Conservation (phyloP, 2,888 invertebrate species). For the Aphodius sticticus region DNA sequence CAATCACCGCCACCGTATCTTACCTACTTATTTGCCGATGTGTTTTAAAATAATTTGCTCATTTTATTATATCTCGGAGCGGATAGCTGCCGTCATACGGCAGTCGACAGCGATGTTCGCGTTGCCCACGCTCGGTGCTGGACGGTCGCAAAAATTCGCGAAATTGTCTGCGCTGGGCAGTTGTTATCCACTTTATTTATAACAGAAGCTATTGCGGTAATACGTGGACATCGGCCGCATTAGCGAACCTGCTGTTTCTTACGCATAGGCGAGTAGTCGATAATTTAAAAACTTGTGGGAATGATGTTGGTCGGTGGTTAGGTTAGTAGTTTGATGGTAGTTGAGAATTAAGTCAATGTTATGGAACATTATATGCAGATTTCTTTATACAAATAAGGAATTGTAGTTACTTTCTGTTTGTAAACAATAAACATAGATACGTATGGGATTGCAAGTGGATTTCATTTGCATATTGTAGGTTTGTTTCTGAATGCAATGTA, state of each 20-base stretch:
- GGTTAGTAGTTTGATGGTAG: not conserved
- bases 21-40: constrained; percentile 15
- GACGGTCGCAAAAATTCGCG: constrained; percentile 15
- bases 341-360: not conserved
- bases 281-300: not conserved
- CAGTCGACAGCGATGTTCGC: constrained; percentile 17
- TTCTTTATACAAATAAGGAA: not conserved
- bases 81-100: not conserved
- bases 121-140: constrained; percentile 12
- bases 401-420: no score
- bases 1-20: constrained; percentile 16
- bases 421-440: no score
- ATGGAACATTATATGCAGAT: not conserved
- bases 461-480: no score
- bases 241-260: not conserved
- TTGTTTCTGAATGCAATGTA: no score
- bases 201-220: constrained; percentile 22
- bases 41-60: constrained; percentile 22
- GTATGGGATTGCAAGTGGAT: no score
- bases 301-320: not conserved
- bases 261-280: not conserved
- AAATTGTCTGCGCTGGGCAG: constrained; percentile 18
- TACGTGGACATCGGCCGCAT: not conserved
- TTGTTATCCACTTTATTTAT: constrained; percentile 25
- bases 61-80: constrained; percentile 22